Base-by-base conservation (phyloP, 2,113 vertebrate species). In the Hippopotamus amphibius region DNA sequence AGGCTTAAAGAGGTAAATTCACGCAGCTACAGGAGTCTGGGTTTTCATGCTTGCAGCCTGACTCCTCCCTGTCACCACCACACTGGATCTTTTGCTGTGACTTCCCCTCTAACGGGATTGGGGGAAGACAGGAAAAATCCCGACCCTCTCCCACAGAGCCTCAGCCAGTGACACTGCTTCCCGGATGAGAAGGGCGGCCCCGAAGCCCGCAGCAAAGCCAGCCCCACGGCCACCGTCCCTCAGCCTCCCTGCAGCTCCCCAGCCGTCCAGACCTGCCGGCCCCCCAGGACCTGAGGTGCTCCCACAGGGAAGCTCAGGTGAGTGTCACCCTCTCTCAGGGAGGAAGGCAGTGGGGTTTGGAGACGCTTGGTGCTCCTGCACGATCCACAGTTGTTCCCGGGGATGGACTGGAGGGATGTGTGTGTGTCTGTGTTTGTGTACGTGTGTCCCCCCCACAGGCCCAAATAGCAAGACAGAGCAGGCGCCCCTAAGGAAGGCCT, bases 111-210 rank as follows among this genome's bases (percentile, higher is more conserved):
- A 21, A 94, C 71, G 86, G 93, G 97, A 93, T 96, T 96, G 95
- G 97, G 65, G 48, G 72, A 96, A 88, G 53, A 41, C 97, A 97
- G 97, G 91, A 96, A 97, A 96, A 96, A 68, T 24, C 71, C 63
- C 41, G n/a, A 71, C 93, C 95, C 77, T 96, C 83, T 97, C 69
- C 92, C 81, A 66, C 97, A 98, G 98, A 97, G 98, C 97, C 93
- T 96, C 50, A 65, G 96, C 84, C 88, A 97, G 77, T 93, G 69
- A 84, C 1, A 93, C 98, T 96, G 97, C 97, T 99, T 99, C 98
- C 98, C 95, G 98, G 95, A 95, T 59, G 48, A 71, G 94, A 85
- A 92, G 95, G 93, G 37, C 81, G 3, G 87, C 69, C 43, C 93
- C 61, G 80, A 71, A 95, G 80, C 46, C 82, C 72, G 41, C 68